Evolutionary conservation across 2,888 invertebrate species (phyloP), one percentile per base, ranked within the genome.

Genomic region (Leucoptera coffeella): DNA sequence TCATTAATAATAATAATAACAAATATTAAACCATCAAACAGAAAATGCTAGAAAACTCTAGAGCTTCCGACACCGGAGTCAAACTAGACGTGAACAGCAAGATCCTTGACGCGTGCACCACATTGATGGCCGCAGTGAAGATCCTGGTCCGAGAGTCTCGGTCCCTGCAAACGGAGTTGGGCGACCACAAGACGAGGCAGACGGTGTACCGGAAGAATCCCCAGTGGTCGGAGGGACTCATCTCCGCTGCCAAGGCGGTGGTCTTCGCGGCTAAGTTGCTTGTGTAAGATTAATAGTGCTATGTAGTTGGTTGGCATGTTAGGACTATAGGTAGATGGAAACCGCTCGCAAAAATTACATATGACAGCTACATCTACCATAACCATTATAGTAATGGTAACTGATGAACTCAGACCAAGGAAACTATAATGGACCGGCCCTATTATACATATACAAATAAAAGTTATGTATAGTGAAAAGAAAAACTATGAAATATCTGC

Each of bases 161-260:
- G 34, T 67, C 80, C 21, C 71, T 99, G 25, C 99, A 99, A 69
- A 80, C 77, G 28, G 97, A 99, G 69, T 83, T 91, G 40, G 95
- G 95, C 38, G 85, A 87, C 61, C 88, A 56, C 14, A 52, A 45
- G 29, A 84, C 91, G 4, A 80, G 84, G 1, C 92, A 86, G 50
- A 96, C 97, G 47, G 97, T 99, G 73, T 99, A 99, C 62, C 90
- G 96, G 54, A 76, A 93, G 37, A 97, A 99, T 57, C 96, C 97
- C 47, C 88, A 95, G 50, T 99, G 99, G 99, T 96, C 97, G 0
- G 95, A 99, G 55, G 99, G 99, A 4, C 77, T 97, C 17, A 89
- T 97, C 41, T 97, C 97, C 3, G 97, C 97, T 1, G 94, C 97
- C 0, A 97, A 99, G 54, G 87, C 94, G 10, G 95, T 99, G 12